phyloP scores from a whole-genome alignment of 2,888 invertebrate species.

The Tenthredo notha region DNA sequence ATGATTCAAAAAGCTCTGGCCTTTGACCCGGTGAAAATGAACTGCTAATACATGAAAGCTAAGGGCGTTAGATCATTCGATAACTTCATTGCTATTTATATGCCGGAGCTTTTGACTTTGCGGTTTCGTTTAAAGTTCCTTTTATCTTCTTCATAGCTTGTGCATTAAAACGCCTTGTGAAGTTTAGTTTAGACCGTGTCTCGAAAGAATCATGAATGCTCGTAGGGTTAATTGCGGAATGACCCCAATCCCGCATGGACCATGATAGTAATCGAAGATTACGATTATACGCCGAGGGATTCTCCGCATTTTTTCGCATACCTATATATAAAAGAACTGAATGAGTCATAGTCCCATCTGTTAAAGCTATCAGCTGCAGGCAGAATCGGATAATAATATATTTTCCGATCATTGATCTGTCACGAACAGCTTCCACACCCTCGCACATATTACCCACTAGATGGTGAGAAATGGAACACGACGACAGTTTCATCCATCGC shows the following conservation, averaged over 20 bases:
- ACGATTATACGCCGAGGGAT: neutral
- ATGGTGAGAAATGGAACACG: neutral
- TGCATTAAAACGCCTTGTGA: neutral
- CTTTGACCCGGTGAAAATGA: neutral
- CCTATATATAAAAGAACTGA: neutral
- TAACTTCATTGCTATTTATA: neutral
- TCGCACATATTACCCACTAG: neutral
- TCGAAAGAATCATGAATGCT: slow-evolving; percentile 13
- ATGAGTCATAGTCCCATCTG: slow-evolving; percentile 28
- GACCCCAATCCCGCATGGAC: slow-evolving; percentile 13
- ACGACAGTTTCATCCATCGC: neutral
- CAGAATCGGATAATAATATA: neutral
- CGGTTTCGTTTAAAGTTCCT: neutral
- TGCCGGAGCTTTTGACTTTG: neutral
- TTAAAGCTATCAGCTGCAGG: slow-evolving; percentile 6
- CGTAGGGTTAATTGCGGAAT: slow-evolving; percentile 39
- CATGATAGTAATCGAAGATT: slow-evolving; percentile 32
- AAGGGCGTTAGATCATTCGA: neutral
- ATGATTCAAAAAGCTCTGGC: neutral
- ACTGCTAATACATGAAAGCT: neutral
- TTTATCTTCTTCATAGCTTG: neutral
- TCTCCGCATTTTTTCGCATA: neutral
- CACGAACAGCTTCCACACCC: neutral
- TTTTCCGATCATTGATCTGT: slow-evolving; percentile 13
- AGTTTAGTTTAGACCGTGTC: neutral